A percentile compares a stretch with the other conserved stretches of the same genome.
These are phyloP conservation scores for Barbus barbus DNA, from an alignment of 2,113 vertebrate species.

Conservation along the genomic window DNA sequence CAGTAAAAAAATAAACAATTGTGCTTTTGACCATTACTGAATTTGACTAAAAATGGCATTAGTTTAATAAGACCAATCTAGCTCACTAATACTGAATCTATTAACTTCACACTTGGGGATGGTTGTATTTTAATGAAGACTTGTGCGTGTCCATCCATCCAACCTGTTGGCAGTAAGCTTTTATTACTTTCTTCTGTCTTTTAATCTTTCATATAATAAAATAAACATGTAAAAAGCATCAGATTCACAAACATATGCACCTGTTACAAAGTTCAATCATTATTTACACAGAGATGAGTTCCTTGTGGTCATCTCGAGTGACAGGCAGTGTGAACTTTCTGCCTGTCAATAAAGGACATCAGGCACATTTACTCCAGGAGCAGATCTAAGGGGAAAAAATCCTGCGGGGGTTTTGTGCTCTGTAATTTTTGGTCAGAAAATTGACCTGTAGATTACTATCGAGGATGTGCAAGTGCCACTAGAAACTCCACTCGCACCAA, in stretches of 20 bases:
- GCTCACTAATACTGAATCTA: neutral
- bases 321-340: neutral
- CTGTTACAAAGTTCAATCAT: neutral
- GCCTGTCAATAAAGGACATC: constrained; percentile 18
- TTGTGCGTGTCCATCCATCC: too few species aligned
- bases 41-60: neutral
- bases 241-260: neutral
- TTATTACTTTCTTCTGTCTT: neutral
- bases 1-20: too few species aligned
- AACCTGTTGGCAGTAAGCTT: neutral
- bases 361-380: constrained; percentile 6
- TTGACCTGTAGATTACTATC: constrained; percentile 27
- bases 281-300: neutral
- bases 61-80: neutral
- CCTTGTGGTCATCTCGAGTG: neutral
- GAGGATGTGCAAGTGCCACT: constrained; percentile 10
- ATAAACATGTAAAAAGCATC: neutral
- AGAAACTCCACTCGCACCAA: neutral
- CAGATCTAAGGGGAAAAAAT: neutral
- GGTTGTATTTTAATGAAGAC: too few species aligned
- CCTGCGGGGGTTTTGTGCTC: neutral
- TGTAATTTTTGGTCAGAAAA: constrained; percentile 24
- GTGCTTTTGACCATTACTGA: neutral
- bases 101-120: neutral
- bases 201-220: neutral